phyloP scores from a whole-genome alignment of 1,140 invertebrate species.

The Heliothis virescens region DNA sequence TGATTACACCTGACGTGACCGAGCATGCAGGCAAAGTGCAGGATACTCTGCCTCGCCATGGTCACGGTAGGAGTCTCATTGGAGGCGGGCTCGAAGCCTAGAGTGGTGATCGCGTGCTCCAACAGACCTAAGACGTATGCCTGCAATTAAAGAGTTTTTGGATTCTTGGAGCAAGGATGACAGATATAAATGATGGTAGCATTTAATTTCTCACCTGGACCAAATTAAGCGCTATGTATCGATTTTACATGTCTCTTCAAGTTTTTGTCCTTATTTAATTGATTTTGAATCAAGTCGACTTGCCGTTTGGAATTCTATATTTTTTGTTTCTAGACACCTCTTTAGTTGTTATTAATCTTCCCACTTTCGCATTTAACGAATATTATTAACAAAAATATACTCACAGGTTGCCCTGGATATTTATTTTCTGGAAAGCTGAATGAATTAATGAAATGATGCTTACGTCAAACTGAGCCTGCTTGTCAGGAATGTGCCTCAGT shows the following conservation, averaged over 20 bases:
- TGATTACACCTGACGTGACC: slow-evolving; percentile 66
- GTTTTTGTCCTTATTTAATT: too few relatives aligned
- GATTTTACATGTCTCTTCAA: neutral
- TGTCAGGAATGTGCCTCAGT: slow-evolving; percentile 70
- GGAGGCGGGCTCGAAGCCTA: slow-evolving; percentile 63
- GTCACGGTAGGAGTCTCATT: slow-evolving; percentile 68
- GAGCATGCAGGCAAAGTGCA: slow-evolving; percentile 77
- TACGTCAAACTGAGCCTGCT: slow-evolving; percentile 75
- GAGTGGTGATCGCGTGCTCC: slow-evolving; percentile 66
- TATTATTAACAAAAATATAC: too few relatives aligned
- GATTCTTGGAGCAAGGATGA: neutral
- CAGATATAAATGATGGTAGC: neutral
- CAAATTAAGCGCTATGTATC: too few relatives aligned
- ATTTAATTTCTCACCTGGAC: too few relatives aligned
- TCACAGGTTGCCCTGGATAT: too few relatives aligned
- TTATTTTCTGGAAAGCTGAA: neutral
- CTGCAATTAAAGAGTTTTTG: slow-evolving; percentile 50
- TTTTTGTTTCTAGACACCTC: too few relatives aligned
- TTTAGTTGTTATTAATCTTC: too few relatives aligned
- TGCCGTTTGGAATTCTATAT: too few relatives aligned
- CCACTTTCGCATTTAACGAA: too few relatives aligned
- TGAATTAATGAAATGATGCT: slow-evolving; percentile 53
- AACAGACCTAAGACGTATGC: slow-evolving; percentile 67
- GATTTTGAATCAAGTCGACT: too few relatives aligned
- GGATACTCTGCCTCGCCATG: slow-evolving; percentile 67